Percentiles rank a stretch among this genome's conserved stretches.
These are phyloP conservation scores for Collichthys lucidus DNA, from an alignment of 2,113 vertebrate genomes.

Conservation along the genomic window DNA sequence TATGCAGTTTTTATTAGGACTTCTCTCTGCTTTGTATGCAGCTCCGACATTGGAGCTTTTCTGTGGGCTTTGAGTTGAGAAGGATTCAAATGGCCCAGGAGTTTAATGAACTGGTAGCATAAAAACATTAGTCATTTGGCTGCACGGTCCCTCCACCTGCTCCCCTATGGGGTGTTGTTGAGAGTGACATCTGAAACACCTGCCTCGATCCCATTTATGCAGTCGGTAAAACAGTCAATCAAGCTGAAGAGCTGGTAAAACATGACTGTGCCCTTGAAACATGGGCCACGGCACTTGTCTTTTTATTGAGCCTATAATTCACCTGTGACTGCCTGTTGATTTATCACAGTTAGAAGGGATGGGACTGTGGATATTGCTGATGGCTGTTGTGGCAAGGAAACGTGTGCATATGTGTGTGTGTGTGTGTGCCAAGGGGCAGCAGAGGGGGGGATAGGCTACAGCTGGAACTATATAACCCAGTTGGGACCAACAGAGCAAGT, in stretches of 20 bases:
- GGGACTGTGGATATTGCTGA: slow-evolving; percentile 45
- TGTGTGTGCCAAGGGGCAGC: slow-evolving; percentile 10
- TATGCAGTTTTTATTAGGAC: slow-evolving; percentile 56
- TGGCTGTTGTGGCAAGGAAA: slow-evolving; percentile 14
- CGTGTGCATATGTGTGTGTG: slow-evolving; percentile 21
- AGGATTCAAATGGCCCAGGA: slow-evolving; percentile 51
- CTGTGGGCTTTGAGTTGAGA: slow-evolving; percentile 19
- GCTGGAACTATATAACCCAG: slow-evolving; percentile 75
- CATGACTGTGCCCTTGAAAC: slow-evolving; percentile 60
- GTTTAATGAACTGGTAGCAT: slow-evolving; percentile 64
- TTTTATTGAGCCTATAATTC: slow-evolving; percentile 77
- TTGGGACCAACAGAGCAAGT: slow-evolving; percentile 22
- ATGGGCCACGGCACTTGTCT: slow-evolving; percentile 37
- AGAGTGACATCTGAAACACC: slow-evolving; percentile 58
- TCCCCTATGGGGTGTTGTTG: slow-evolving; percentile 42
- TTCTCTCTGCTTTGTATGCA: slow-evolving; percentile 31
- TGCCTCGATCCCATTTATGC: slow-evolving; percentile 62
- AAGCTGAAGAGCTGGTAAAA: slow-evolving; percentile 69
- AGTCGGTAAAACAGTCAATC: slow-evolving; percentile 74
- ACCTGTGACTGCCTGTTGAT: slow-evolving; percentile 70
- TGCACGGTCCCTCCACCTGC: slow-evolving; percentile 68
- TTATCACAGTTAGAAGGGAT: slow-evolving; percentile 54
- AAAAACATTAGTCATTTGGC: slow-evolving; percentile 61
- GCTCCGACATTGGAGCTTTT: not conserved
- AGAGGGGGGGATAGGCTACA: slow-evolving; percentile 23